Evolutionary conservation across 2,888 invertebrate genomes (phyloP), one percentile per base, ranked within the genome.

Genomic region (Acheta domesticus): DNA sequence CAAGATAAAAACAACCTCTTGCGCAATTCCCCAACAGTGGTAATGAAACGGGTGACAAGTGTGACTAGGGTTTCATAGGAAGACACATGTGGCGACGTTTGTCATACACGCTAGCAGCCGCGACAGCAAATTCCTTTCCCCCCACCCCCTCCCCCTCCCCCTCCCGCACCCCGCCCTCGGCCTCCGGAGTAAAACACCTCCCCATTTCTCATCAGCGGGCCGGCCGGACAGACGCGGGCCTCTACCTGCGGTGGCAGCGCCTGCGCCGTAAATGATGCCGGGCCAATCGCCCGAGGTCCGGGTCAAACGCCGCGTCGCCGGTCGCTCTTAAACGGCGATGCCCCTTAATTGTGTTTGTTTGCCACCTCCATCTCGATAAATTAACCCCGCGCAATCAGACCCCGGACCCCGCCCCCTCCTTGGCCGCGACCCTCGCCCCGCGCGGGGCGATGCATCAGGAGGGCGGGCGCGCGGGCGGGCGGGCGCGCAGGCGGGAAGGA

Each of bases 311-410:
- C 14, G 62, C 62, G 16, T 19, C 62, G 62, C 62, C n/a, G n/a
- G 62, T 3, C 62, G 62, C n/a, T 62, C 36, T 62, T 14, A n/a
- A n/a, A 62, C 16, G 62, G 62, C n/a, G 62, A 62, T 62, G 62
- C 62, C 16, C 62, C 62, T 62, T 62, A 62, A 62, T 62, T 62
- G 62, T 62, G 62, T 62, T 62, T 62, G 62, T 62, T 62, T 62
- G 62, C 62, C 62, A 62, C 62, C n/a, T 62, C n/a, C 62, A 62
- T 62, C 14, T 14, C 14, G 62, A 62, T 62, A 62, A 62, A 62
- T 62, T 62, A 62, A 62, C 62, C 62, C 62, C 62, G 36, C 62
- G 62, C 36, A 36, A 36, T 36, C 36, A 36, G 36, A 36, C 36
- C 36, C 36, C 36, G 8, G 1, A 8, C 36, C 36, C 36, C 36